phyloP scores from a whole-genome alignment of 2,797 vertebrate species.

The Gymnoscopelus braueri region DNA sequence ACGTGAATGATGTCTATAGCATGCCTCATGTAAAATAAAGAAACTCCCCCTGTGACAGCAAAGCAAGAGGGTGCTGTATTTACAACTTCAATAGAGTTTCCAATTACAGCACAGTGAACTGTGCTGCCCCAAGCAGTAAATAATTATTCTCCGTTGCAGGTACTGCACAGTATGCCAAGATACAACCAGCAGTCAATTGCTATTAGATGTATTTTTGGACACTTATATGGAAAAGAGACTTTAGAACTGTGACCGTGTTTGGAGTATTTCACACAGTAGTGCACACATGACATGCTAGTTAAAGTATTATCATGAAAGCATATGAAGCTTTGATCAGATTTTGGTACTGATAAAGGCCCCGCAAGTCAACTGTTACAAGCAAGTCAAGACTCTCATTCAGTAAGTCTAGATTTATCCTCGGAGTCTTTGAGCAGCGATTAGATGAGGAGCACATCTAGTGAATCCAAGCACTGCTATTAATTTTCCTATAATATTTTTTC shows the following conservation, averaged over 20 bases:
- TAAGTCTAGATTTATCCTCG: neutral
- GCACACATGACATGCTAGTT: constrained; percentile 13
- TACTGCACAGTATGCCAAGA: constrained; percentile 53
- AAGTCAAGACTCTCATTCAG: neutral
- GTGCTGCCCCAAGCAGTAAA: constrained; percentile 62
- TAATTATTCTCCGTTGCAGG: constrained; percentile 64
- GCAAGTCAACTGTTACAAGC: no score
- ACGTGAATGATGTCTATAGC: constrained; percentile 51
- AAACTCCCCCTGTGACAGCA: constrained; percentile 51
- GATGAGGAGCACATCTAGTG: neutral
- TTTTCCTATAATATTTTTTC: neutral
- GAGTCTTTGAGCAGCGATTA: neutral
- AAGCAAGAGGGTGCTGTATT: constrained; percentile 66
- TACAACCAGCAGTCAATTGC: constrained; percentile 45
- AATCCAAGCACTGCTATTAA: neutral
- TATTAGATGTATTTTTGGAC: constrained; percentile 50
- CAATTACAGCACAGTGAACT: constrained; percentile 76
- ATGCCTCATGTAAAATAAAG: constrained; percentile 37
- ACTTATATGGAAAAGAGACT: constrained; percentile 29
- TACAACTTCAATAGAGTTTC: constrained; percentile 78
- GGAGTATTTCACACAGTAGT: constrained; percentile 22
- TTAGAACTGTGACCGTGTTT: constrained; percentile 35
- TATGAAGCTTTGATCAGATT: neutral
- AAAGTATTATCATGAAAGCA: neutral
- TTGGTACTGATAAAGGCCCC: neutral